These are phyloP conservation scores for Bryconaethiops microstoma DNA, from an alignment of 2,797 vertebrate species.

Conservation along the genomic window DNA sequence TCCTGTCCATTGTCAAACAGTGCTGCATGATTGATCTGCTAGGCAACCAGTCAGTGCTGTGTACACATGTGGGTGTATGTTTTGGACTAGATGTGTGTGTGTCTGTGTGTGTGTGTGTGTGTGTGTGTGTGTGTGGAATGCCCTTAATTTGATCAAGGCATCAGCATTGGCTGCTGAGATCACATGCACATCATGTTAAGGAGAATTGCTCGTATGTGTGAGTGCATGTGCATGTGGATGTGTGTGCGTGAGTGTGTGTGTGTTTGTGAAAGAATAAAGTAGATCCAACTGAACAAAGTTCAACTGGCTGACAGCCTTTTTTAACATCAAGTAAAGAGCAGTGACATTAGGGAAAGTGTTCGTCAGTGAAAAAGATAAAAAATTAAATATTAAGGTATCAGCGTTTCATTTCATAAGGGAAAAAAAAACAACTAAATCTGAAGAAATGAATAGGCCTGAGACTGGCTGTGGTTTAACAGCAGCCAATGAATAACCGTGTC, in stretches of 20 bases:
- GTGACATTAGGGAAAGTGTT: not conserved
- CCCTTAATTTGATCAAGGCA: constrained; percentile 11
- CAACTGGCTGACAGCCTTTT: not conserved
- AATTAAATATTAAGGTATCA: not conserved
- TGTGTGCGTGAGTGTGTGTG: not conserved
- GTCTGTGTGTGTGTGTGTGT: constrained; percentile 2
- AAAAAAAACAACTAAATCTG: not conserved
- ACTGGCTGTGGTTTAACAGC: no score
- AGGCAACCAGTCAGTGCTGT: not conserved
- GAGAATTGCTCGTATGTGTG: not conserved
- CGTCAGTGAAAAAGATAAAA: not conserved
- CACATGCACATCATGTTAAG: constrained; percentile 17
- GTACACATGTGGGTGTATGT: not conserved
- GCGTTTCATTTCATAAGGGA: not conserved
- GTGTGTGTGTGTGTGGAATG: not conserved
- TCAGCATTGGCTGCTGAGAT: not conserved
- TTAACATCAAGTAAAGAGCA: not conserved
- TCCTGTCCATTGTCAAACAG: not conserved
- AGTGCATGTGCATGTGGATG: not conserved
- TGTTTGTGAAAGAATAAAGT: not conserved
- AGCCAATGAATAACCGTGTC: no score
- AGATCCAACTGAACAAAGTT: not conserved
- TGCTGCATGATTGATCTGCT: constrained; percentile 9
- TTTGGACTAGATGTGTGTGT: not conserved
- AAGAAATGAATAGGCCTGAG: not conserved